These are phyloP conservation scores for Hemiscyllium ocellatum DNA, from an alignment of 2,113 vertebrate species.

Conservation along the genomic window DNA sequence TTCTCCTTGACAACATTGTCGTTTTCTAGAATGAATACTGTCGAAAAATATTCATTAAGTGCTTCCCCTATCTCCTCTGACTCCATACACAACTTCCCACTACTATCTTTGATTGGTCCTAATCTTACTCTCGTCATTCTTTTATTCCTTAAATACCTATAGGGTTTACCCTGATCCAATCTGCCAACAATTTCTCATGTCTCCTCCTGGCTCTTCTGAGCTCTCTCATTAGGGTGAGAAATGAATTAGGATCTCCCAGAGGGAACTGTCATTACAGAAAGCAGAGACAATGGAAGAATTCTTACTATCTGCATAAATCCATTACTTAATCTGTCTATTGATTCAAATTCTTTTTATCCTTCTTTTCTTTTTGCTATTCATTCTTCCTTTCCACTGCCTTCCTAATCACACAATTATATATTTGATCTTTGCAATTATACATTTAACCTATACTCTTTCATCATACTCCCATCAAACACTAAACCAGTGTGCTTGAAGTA, in stretches of 20 bases:
- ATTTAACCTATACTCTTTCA: neutral
- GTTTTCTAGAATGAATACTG: no score
- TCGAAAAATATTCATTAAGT: no score
- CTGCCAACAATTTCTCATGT: no score
- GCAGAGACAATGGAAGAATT: neutral
- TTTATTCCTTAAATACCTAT: no score
- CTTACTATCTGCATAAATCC: neutral
- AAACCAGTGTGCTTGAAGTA: neutral
- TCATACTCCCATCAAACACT: neutral
- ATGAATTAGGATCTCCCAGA: neutral
- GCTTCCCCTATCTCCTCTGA: no score
- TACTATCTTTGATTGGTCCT: no score
- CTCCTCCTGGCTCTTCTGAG: no score
- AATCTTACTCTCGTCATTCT: no score
- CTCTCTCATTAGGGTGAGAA: neutral
- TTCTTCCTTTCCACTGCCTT: neutral
- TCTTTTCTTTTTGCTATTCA: neutral
- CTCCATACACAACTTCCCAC: no score
- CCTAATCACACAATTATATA: neutral
- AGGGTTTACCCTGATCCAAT: no score
- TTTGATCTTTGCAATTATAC: neutral
- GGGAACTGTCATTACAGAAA: neutral
- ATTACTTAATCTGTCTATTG: neutral
- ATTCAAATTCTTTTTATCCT: neutral
- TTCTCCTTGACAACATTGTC: no score